These are phyloP conservation scores for Probosciger aterrimus DNA, from an alignment of 2,113 vertebrate genomes.

Conservation along the genomic window DNA sequence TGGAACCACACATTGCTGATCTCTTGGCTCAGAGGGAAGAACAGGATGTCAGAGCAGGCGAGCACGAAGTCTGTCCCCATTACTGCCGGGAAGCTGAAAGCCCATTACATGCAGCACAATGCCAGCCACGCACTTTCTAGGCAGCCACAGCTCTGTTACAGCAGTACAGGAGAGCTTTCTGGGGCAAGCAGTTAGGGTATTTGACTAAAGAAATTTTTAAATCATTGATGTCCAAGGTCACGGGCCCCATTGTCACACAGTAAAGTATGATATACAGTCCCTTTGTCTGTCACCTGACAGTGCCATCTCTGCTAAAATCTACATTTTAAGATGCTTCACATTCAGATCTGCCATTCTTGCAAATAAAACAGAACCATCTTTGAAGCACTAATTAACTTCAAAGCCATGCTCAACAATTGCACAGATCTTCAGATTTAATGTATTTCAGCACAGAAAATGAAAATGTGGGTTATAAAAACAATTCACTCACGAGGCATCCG, in stretches of 20 bases:
- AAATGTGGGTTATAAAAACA: background rate
- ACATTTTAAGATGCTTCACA: background rate
- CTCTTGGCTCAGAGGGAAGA: background rate
- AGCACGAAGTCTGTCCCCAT: fast-evolving
- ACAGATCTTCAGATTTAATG: background rate
- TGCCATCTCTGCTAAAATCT: background rate
- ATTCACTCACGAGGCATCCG: background rate
- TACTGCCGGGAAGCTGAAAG: background rate
- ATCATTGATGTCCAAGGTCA: fast-evolving
- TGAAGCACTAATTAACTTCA: conserved; percentile 9
- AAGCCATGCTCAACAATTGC: background rate
- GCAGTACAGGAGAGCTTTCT: background rate
- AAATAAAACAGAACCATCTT: conserved; percentile 8
- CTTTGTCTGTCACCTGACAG: background rate
- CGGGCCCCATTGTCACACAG: background rate
- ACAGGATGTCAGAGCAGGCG: background rate
- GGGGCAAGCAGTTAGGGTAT: background rate
- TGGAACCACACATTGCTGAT: background rate
- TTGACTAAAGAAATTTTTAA: background rate
- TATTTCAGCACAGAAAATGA: background rate
- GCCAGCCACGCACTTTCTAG: fast-evolving
- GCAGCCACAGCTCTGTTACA: background rate
- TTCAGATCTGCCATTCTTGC: conserved; percentile 16
- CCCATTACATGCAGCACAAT: fast-evolving
- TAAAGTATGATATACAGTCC: background rate